Evolutionary conservation across 2,797 vertebrate species (phyloP), one percentile per base, ranked within the genome.

Genomic region (Sternarchorhynchus goeldii): DNA sequence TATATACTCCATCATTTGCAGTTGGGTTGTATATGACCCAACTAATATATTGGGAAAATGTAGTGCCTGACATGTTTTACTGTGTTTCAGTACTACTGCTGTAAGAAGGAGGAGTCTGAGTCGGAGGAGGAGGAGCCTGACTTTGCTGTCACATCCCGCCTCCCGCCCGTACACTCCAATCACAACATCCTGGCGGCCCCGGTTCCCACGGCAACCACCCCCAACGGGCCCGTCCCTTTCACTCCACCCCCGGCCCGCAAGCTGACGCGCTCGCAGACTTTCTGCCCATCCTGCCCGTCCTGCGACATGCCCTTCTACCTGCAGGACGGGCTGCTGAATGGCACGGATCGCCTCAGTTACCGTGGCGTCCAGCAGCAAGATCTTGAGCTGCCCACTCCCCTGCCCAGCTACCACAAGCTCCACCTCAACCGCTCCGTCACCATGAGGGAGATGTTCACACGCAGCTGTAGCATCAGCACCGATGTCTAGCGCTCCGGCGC

Each of bases 71-170:
- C 12, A 2, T 64, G 36, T 21, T 4, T 58, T 55, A 5, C 66
- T 39, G 75, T 55, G 55, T 32, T 20, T 14, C 88, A 99, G 97
- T 99, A 99, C 86, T 98, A 99, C 89, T 99, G 97, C 93, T 99
- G 97, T 92, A 99, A 96, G 91, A 96, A 96, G 88, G 97, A 97
- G 85, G 97, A 96, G 83, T 93, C 95, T 0, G 96, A 98, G 93
- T 97, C 96, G 90, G 97, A 97, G 80, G 96, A 98, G 91, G 97
- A 99, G 92, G 97, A 99, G 93, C 97, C 97, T 0, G 97, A 99
- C 93, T 98, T 98, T 57, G 96, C 95, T 0, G 94, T 95, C 56
- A 97, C 96, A 6, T 92, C 97, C 0, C 95, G 93, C 85, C 91
- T 98, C 82, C 97, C 97, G 0, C 95, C 96, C 0, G 95, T 96